Evolutionary conservation across 2,888 invertebrate species (phyloP), one percentile per base, ranked within the genome.

Genomic region (Odontocolon sp.): DNA sequence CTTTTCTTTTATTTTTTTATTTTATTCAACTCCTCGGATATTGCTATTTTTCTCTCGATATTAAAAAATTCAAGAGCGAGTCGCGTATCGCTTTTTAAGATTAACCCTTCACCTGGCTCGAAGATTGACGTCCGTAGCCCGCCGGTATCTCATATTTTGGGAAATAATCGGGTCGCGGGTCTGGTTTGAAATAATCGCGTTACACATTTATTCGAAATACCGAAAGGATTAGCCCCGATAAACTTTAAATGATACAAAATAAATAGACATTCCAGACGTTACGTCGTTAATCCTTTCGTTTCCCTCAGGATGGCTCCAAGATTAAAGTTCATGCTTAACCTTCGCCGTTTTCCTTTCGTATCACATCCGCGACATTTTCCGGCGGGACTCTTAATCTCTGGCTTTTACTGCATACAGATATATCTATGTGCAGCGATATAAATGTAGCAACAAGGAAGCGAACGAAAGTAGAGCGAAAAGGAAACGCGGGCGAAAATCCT

Each of bases 401-500:
- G 61, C 52, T 66, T 66, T 36, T 0, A 9, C 26, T n/a, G 23
- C 31, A 36, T 52, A 14, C 21, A 47, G 28, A 16, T 61, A 23
- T 52, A 31, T 54, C 1, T 26, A 64, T 40, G 40, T 28, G 14
- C 9, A 14, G 26, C 23, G 18, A 38, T 36, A n/a, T 21, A 50
- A 52, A 52, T 31, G 42, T 18, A 6, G 47, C 40, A 68, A 66
- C 63, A 78, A 80, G n/a, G 79, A 64, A 56, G 77, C 50, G 50
- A 57, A 63, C 66, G 77, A 74, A 69, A 67, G 78, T 63, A 70
- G 50, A 26, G 80, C 57, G 79, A 80, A 80, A 77, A 80, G 74
- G 79, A 72, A 67, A 59, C 80, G 82, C 47, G 61, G 66, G 50
- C 57, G 79, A 68, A 77, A 78, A 78, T 72, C 66, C 68, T 77